Evolutionary conservation across 1,140 invertebrate genomes (phyloP), one percentile per base, ranked within the genome.

Genomic region (Ptiloglossa arizonensis): DNA sequence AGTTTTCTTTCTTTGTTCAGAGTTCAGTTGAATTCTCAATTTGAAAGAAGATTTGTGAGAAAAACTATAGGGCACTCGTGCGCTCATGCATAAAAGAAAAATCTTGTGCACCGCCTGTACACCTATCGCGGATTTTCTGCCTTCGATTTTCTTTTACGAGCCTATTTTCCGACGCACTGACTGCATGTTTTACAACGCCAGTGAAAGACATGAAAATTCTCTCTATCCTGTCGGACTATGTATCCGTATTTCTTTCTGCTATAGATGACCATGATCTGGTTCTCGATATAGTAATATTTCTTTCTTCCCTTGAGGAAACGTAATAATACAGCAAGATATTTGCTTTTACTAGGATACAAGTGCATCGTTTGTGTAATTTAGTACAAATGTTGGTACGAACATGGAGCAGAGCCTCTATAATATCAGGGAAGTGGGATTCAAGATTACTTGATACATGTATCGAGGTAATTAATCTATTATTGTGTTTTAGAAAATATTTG

Each of bases 111-210:
- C 5, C 5, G n/a, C 5, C 24, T 35, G 24, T 2, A 22, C 38
- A 64, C 46, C 38, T 27, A 64, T 64, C 62, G 5, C 29, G 70
- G 24, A 17, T 73, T 63, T 64, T 64, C 46, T 17, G 22, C 60
- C 76, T 63, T 67, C 70, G 62, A 80, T 54, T 32, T 71, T 50
- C 38, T 70, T 76, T 71, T 79, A 75, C 72, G 81, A 74, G 44
- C 41, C 70, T 71, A 80, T 84, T 80, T 75, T 75, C 66, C 67
- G 41, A 71, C 52, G 59, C 71, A 56, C 27, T 59, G 52, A 29
- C 59, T 64, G 41, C 38, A 59, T 15, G 38, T 54, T 44, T 59
- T 27, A 41, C 59, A 17, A 11, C 38, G n/a, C 5, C 46, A 60
- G 35, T 44, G 41, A 5, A 57, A 13, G n/a, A 56, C 70, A 35